Base-by-base conservation (phyloP, 2,113 vertebrate species). In the Coregonus clupeaformis region DNA sequence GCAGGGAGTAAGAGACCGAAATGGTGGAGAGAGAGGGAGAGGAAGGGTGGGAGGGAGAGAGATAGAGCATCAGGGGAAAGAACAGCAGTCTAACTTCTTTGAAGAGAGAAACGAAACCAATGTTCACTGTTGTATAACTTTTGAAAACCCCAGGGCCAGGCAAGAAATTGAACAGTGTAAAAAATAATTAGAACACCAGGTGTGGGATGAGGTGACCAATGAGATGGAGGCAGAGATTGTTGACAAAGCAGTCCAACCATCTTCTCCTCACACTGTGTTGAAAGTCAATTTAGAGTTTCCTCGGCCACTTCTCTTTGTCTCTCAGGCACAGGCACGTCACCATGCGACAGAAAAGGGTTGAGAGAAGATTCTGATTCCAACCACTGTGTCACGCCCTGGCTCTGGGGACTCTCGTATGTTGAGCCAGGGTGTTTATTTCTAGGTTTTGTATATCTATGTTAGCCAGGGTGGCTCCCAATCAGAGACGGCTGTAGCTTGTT, bases 141-240 rank as follows among this genome's bases (percentile, higher is more conserved):
- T 74, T 80, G 73, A 78, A 80, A 80, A 78, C 79, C 79, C 76
- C 22, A 69, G 68, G 70, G 84, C 64, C 64, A 30, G 49, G 32
- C 62, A 74, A 77, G 65, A 83, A 77, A 79, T 75, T 82, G 76
- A 84, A 80, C 80, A 77, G 80, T 77, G 72, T 82, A 78, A 84
- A 84, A 80, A 84, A 85, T 85, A 85, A 85, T 85, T 82, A 85
- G 76, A 82, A 80, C 69, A 77, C 73, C 84, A 84, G 84, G 84
- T 82, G 82, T 77, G 80, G 76, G 68, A n/a, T n/a, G n/a, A n/a
- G n/a, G n/a, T n/a, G n/a, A 63, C 78, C 76, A 77, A 78, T 52
- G 78, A 82, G 69, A 67, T 47, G 60, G 72, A 77, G 80, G 73
- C 71, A 64, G 69, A 67, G 65, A 75, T 62, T 73, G 77, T 78